These are phyloP conservation scores for Vimba vimba DNA, from an alignment of 2,113 vertebrate genomes.

Conservation along the genomic window DNA sequence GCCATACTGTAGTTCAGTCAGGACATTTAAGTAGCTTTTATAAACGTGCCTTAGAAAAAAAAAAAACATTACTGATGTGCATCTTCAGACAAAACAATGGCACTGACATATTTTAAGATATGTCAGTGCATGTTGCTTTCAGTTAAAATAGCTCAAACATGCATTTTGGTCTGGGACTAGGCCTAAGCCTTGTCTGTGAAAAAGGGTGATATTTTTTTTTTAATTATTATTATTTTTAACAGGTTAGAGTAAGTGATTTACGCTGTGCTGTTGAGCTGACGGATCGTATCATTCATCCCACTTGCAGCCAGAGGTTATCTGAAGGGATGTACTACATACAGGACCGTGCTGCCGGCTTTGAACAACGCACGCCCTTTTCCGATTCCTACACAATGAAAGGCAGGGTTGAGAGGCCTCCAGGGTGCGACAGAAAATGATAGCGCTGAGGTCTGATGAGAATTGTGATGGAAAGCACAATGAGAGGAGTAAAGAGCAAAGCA, in stretches of 20 bases:
- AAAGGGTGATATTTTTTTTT: too few relatives aligned
- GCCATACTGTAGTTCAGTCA: too few relatives aligned
- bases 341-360: conserved; percentile 60
- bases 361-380: conserved; percentile 75
- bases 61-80: too few relatives aligned
- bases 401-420: conserved; percentile 63
- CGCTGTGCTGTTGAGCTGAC: background rate
- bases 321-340: conserved; percentile 63
- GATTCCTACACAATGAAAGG: conserved; percentile 73
- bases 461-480: conserved; percentile 38
- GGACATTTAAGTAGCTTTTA: too few relatives aligned
- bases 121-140: too few relatives aligned
- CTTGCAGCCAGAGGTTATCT: conserved; percentile 59
- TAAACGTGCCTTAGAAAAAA: too few relatives aligned
- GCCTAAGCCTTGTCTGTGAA: too few relatives aligned
- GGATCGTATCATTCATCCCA: conserved; percentile 40
- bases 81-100: too few relatives aligned
- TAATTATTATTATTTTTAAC: too few relatives aligned
- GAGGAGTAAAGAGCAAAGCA: conserved; percentile 33
- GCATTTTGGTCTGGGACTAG: too few relatives aligned
- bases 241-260: conserved; percentile 18
- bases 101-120: too few relatives aligned
- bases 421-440: conserved; percentile 64
- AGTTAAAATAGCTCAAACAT: too few relatives aligned
- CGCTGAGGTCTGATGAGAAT: conserved; percentile 3